These are phyloP conservation scores for Emberiza fucata DNA, from an alignment of 2,113 vertebrate species.

Conservation along the genomic window DNA sequence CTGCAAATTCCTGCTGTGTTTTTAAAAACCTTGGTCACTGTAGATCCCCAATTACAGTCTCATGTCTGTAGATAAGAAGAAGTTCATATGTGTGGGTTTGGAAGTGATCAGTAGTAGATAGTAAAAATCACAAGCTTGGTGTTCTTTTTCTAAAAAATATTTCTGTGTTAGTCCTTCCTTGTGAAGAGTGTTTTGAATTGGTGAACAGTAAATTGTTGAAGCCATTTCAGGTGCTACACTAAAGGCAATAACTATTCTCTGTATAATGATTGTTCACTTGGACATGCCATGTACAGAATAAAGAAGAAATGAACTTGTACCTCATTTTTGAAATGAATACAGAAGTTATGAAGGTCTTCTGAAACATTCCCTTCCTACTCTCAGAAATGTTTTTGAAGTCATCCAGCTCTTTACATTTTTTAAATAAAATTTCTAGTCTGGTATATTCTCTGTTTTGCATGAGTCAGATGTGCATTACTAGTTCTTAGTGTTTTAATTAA, in stretches of 20 bases:
- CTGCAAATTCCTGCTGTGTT: not conserved
- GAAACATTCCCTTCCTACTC: slow-evolving; percentile 23
- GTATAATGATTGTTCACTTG: not conserved
- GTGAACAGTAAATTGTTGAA: not conserved
- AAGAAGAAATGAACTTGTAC: not conserved
- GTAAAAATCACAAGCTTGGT: not conserved
- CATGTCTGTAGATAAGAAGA: not conserved
- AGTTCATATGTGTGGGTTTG: not conserved
- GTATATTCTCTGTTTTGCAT: slow-evolving; percentile 1
- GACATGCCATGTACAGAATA: not conserved
- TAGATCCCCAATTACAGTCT: not conserved
- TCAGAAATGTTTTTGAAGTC: not conserved
- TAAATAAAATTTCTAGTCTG: slow-evolving; percentile 4
- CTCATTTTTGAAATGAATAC: not conserved
- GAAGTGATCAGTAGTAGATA: not conserved
- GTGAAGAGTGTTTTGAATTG: not conserved
- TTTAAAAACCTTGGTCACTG: not conserved
- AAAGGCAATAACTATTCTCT: not conserved
- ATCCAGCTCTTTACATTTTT: slow-evolving; percentile 16
- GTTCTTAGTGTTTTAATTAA: slow-evolving; percentile 42
- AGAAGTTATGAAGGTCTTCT: slow-evolving; percentile 41
- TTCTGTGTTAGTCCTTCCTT: not conserved
- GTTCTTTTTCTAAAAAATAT: not conserved
- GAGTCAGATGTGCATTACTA: slow-evolving; percentile 44
- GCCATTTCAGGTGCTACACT: not conserved